Conservation (phyloP, 2,888 invertebrate species). For the Idaea aversata region DNA sequence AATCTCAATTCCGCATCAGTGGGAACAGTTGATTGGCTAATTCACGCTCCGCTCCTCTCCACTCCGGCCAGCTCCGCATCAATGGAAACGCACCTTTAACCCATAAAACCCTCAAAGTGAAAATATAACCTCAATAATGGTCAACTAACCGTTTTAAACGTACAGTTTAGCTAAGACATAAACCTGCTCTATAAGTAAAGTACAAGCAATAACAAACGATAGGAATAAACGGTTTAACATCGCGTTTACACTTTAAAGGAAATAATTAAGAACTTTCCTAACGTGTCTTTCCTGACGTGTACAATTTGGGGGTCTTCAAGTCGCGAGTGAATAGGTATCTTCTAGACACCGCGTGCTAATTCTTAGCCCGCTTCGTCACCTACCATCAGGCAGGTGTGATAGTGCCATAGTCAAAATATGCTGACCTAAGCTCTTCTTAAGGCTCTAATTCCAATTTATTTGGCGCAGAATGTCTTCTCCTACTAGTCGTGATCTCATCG, state of each 20-base stretch:
- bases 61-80: background rate
- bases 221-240: background rate
- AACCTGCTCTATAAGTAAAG: background rate
- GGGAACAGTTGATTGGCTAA: too few species aligned
- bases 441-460: too few species aligned
- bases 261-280: background rate
- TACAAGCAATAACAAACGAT: background rate
- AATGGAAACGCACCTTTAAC: conserved; percentile 7
- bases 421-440: too few species aligned
- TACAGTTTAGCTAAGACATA: conserved; percentile 3
- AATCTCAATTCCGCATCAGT: too few species aligned
- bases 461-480: too few species aligned
- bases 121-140: conserved; percentile 19
- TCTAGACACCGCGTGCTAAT: too few species aligned
- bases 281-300: background rate
- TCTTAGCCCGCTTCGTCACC: too few species aligned
- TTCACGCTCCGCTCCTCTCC: background rate
- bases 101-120: conserved; percentile 14
- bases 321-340: too few species aligned
- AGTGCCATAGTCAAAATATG: too few species aligned
- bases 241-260: background rate
- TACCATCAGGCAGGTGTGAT: too few species aligned
- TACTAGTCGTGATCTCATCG: too few species aligned
- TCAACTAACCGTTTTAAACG: conserved; percentile 20
- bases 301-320: too few species aligned